phyloP scores from a whole-genome alignment of 2,113 vertebrate genomes.

The Nerophis lumbriciformis region DNA sequence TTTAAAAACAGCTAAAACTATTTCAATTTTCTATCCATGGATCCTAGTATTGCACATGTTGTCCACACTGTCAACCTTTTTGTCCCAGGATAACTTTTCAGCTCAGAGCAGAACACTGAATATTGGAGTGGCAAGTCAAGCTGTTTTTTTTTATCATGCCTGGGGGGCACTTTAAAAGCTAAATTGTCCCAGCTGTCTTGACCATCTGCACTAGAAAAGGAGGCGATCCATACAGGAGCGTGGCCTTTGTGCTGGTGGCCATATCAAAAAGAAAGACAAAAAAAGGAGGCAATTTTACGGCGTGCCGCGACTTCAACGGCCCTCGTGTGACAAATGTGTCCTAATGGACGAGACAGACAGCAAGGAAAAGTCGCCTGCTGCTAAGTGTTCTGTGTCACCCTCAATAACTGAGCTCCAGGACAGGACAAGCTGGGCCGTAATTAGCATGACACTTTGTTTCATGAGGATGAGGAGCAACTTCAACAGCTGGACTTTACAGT shows the following conservation, averaged over 20 bases:
- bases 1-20: no score
- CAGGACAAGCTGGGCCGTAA: constrained; percentile 48
- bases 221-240: constrained; percentile 41
- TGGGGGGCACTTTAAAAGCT: constrained; percentile 73
- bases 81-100: constrained; percentile 46
- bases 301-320: constrained; percentile 64
- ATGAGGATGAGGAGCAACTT: constrained; percentile 23
- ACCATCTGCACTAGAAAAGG: constrained; percentile 76
- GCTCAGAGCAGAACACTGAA: constrained; percentile 43
- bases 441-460: constrained; percentile 51
- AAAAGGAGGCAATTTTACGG: constrained; percentile 69
- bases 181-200: constrained; percentile 78
- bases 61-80: constrained; percentile 16
- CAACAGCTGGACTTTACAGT: constrained; percentile 61
- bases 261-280: constrained; percentile 49
- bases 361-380: constrained; percentile 59
- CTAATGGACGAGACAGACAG: constrained; percentile 71
- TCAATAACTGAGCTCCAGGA: constrained; percentile 52
- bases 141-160: constrained; percentile 69
- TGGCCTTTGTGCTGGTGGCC: constrained; percentile 73
- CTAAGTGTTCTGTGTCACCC: constrained; percentile 45
- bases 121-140: constrained; percentile 65
- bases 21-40: no score
- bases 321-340: constrained; percentile 66
- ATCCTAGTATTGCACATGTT: neutral